Evolutionary conservation across 2,888 invertebrate species (phyloP).

Genomic region (Icerya purchasi): DNA sequence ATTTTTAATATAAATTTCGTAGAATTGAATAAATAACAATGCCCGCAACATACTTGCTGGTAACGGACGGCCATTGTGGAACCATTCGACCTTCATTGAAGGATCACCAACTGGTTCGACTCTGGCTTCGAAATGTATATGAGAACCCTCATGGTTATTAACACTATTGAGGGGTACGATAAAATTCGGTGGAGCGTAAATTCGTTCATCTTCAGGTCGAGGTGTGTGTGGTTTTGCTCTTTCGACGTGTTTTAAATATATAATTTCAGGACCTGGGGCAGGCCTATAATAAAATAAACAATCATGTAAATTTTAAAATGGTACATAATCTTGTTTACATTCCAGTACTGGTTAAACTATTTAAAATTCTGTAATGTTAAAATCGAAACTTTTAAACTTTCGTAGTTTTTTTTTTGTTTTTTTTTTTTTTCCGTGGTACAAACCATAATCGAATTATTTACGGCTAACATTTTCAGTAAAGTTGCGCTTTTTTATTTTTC

Average conservation of each 20-base stretch:
- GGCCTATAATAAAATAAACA: slow-evolving; percentile 34
- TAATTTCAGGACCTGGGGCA: slow-evolving; percentile 79
- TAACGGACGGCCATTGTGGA: slow-evolving; percentile 70
- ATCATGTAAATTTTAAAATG: not conserved
- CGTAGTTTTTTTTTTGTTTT: no score
- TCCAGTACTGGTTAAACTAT: no score
- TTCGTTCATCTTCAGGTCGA: slow-evolving; percentile 61
- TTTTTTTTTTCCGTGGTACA: no score
- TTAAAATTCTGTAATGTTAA: no score
- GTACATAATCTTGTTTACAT: not conserved
- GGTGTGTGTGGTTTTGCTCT: slow-evolving; percentile 61
- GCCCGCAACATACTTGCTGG: slow-evolving; percentile 82
- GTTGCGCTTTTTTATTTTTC: no score
- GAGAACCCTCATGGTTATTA: slow-evolving; percentile 62
- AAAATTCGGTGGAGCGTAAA: slow-evolving; percentile 79
- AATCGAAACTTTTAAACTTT: no score
- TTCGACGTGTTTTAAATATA: slow-evolving; percentile 79
- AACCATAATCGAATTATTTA: no score
- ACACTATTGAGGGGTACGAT: slow-evolving; percentile 68
- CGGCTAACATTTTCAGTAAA: no score
- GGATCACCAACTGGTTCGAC: slow-evolving; percentile 94
- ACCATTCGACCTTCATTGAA: slow-evolving; percentile 90
- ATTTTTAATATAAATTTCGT: no score
- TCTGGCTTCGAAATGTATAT: slow-evolving; percentile 90
- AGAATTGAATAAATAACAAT: no score